Conservation (phyloP, 2,888 invertebrate species). For the Autographa gamma region DNA sequence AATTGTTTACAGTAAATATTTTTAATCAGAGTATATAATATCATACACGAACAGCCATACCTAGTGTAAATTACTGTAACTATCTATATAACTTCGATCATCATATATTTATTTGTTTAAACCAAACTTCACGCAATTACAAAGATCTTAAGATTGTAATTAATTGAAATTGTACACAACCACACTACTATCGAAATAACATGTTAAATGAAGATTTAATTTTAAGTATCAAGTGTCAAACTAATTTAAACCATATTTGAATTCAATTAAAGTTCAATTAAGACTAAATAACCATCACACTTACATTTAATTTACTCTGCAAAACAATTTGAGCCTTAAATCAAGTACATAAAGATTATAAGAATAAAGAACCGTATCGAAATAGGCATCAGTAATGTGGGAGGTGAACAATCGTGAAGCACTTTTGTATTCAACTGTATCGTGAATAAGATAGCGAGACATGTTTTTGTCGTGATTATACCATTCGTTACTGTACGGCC, state of each 20-base stretch:
- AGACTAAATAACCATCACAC: conserved; percentile 30
- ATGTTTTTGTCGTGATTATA: conserved; percentile 52
- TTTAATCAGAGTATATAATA: no score
- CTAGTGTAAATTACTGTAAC: no score
- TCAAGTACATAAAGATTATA: conserved; percentile 16
- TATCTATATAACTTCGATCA: no score
- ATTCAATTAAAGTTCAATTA: conserved; percentile 21
- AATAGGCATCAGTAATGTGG: conserved; percentile 7
- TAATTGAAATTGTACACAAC: conserved; percentile 10
- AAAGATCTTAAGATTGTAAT: background rate
- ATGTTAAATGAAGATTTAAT: conserved; percentile 11
- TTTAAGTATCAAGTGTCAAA: conserved; percentile 22
- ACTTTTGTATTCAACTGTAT: conserved; percentile 48
- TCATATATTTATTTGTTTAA: background rate
- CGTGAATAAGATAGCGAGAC: conserved; percentile 47
- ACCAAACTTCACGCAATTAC: background rate
- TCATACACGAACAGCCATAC: no score
- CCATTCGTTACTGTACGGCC: conserved; percentile 49
- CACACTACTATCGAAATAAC: conserved; percentile 10
- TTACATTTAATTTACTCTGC: background rate
- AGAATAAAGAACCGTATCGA: background rate
- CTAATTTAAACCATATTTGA: conserved; percentile 23
- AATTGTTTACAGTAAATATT: no score
- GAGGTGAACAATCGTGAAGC: conserved; percentile 37
- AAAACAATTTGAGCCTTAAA: conserved; percentile 32